These are phyloP conservation scores for Nothocercus julius DNA, from an alignment of 2,113 vertebrate species.

Conservation along the genomic window DNA sequence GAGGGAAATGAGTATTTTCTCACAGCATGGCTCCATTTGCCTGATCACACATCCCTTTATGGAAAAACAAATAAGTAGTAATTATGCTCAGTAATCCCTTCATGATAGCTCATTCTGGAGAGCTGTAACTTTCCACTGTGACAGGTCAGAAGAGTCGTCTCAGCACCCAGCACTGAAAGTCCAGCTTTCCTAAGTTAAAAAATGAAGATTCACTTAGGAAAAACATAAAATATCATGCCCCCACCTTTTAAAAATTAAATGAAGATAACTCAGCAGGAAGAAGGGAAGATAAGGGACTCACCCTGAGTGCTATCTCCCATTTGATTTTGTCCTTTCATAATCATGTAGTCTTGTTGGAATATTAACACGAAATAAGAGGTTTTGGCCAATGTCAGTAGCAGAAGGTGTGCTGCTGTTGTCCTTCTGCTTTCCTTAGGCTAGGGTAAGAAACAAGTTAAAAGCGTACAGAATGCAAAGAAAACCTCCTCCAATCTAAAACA, in stretches of 20 bases:
- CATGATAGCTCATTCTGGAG: background rate
- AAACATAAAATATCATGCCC: background rate
- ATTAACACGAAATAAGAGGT: background rate
- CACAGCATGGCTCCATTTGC: background rate
- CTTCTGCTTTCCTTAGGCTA: background rate
- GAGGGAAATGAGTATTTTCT: background rate
- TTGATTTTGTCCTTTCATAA: background rate
- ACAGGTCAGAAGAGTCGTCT: background rate
- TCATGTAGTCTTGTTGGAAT: background rate
- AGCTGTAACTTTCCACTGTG: background rate
- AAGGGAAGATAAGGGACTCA: background rate
- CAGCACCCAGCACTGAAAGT: background rate
- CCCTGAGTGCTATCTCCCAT: accelerated
- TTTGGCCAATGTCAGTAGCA: background rate
- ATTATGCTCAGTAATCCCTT: background rate
- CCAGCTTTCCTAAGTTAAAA: background rate
- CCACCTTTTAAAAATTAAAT: background rate
- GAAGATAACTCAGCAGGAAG: background rate
- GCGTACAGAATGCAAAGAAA: background rate
- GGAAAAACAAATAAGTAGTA: background rate
- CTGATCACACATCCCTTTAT: background rate
- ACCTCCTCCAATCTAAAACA: background rate
- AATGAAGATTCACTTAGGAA: background rate
- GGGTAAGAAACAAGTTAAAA: background rate
- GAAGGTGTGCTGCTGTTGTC: background rate